phyloP scores from a whole-genome alignment of 2,113 vertebrate genomes.

The Trachemys scripta region DNA sequence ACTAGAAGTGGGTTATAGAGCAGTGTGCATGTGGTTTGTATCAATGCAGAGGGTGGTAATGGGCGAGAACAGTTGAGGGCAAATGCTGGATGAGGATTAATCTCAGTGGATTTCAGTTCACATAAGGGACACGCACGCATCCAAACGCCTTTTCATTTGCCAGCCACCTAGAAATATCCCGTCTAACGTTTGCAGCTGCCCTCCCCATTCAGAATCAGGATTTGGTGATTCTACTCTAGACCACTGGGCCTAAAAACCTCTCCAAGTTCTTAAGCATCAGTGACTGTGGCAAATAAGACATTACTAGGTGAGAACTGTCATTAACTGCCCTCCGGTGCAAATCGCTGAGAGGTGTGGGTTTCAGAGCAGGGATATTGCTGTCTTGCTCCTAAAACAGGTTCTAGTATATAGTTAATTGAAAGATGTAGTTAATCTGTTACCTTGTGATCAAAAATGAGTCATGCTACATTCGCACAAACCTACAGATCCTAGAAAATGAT shows the following conservation, averaged over 20 bases:
- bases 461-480: rapidly evolving
- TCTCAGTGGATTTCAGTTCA: not conserved
- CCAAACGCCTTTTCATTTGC: not conserved
- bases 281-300: not conserved
- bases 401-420: not conserved
- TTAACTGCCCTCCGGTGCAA: not conserved
- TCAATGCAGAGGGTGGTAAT: rapidly evolving
- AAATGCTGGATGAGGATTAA: not conserved
- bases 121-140: not conserved
- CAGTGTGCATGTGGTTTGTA: rapidly evolving
- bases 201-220: not conserved
- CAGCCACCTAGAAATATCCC: not conserved
- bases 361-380: not conserved
- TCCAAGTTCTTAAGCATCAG: not conserved
- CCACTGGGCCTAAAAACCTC: not conserved
- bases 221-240: not conserved
- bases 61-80: not conserved
- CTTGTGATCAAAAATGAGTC: not conserved
- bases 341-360: not conserved
- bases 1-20: not conserved
- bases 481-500: not conserved
- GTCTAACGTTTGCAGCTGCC: not conserved
- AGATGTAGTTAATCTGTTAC: not conserved
- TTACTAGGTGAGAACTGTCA: not conserved
- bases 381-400: not conserved